phyloP scores from a whole-genome alignment of 2,888 invertebrate species.

The Eurytoma adleriae region DNA sequence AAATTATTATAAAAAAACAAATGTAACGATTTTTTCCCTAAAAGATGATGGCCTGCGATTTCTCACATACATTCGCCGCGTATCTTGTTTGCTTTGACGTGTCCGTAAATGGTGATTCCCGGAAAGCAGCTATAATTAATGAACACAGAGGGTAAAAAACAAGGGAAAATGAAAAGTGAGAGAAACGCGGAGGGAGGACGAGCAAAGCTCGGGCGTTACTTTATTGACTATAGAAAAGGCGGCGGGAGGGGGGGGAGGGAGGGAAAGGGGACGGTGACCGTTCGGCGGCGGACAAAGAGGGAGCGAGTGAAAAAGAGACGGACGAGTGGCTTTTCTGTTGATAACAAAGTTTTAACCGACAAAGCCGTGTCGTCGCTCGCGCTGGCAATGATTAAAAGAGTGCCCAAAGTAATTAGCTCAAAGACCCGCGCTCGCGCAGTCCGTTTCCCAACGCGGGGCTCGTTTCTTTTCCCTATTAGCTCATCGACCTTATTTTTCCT shows the following conservation, averaged over 20 bases:
- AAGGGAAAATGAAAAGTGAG: neutral
- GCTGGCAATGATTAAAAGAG: conserved; percentile 52
- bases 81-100: conserved; percentile 43
- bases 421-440: conserved; percentile 28
- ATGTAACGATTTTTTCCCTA: too few relatives aligned
- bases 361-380: conserved; percentile 42
- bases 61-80: too few relatives aligned
- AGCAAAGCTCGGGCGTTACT: conserved; percentile 12
- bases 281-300: neutral
- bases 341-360: conserved; percentile 53
- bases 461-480: neutral
- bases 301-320: neutral
- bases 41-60: too few relatives aligned
- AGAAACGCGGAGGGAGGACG: neutral
- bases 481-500: conserved; percentile 21
- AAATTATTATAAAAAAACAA: too few relatives aligned
- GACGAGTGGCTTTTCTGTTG: conserved; percentile 19
- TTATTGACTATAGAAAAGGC: conserved; percentile 23
- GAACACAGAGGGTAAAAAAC: neutral
- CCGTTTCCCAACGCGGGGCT: conserved; percentile 11
- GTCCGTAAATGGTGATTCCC: conserved; percentile 11
- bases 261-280: too few relatives aligned
- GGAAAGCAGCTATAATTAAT: conserved; percentile 27
- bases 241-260: too few relatives aligned
- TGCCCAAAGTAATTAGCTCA: conserved; percentile 48